Conservation (phyloP, 64 coral and sea anemone genomes). For the Montipora capricornis region DNA sequence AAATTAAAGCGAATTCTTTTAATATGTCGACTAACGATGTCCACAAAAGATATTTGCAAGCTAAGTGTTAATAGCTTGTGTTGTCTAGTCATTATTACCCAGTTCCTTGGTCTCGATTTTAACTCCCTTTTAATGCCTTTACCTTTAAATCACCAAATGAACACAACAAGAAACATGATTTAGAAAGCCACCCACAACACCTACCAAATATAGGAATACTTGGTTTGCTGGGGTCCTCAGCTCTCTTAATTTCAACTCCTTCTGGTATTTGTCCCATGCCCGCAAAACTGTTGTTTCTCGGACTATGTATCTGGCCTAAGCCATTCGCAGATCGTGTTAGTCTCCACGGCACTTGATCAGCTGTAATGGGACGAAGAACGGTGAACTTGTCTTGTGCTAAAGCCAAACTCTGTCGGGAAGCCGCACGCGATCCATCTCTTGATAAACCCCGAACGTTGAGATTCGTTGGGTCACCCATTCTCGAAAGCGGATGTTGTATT, state of each 20-base stretch:
- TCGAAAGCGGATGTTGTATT: constrained; percentile 74
- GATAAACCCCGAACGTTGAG: constrained; percentile 82
- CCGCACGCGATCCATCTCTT: constrained; percentile 74
- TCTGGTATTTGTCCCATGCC: constrained; percentile 85
- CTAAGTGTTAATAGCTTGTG: not conserved
- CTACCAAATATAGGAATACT: constrained; percentile 98
- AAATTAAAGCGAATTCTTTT: not conserved
- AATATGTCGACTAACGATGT: no score
- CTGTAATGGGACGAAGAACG: constrained; percentile 87
- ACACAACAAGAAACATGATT: not conserved
- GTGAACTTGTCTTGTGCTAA: constrained; percentile 84
- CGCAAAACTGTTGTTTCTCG: constrained; percentile 62
- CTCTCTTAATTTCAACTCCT: constrained; percentile 96
- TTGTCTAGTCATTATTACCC: not conserved
- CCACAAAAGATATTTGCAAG: not conserved
- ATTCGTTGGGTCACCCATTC: constrained; percentile 71
- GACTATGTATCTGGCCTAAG: constrained; percentile 42
- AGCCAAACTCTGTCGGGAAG: constrained; percentile 82
- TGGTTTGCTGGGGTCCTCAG: constrained; percentile 81
- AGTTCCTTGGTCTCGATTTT: not conserved
- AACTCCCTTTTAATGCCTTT: not conserved
- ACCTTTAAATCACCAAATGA: not conserved
- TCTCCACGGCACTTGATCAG: constrained; percentile 97
- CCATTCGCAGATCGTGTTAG: constrained; percentile 86
- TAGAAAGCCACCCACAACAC: not conserved